phyloP scores from a whole-genome alignment of 2,797 vertebrate genomes.

The Leptodactylus fallax region DNA sequence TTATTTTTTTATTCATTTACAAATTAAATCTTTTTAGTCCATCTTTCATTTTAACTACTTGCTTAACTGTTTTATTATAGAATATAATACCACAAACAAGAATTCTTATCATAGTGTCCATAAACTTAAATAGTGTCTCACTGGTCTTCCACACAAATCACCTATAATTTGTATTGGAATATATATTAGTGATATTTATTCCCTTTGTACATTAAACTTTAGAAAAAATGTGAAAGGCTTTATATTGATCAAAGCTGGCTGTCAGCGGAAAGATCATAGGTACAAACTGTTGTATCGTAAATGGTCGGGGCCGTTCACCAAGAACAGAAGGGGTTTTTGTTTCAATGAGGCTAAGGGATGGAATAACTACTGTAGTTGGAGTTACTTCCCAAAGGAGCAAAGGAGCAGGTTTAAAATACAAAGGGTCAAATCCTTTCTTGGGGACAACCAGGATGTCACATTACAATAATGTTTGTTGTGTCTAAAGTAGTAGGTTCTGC shows the following conservation, averaged over 20 bases:
- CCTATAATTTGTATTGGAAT: background rate
- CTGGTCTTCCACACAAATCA: background rate
- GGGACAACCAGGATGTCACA: no score
- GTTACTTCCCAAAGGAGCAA: no score
- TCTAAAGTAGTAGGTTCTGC: no score
- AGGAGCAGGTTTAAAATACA: no score
- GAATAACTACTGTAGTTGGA: no score
- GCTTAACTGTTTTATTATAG: conserved; percentile 30
- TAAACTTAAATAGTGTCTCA: conserved; percentile 25
- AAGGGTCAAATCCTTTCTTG: no score
- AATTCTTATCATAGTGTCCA: conserved; percentile 30
- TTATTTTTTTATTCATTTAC: conserved; percentile 7
- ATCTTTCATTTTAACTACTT: conserved; percentile 46
- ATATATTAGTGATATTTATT: background rate
- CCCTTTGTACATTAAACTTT: conserved; percentile 1
- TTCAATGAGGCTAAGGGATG: no score
- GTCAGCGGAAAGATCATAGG: background rate
- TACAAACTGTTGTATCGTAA: no score
- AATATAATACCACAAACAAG: conserved; percentile 24
- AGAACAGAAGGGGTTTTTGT: no score
- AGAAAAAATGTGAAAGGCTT: background rate
- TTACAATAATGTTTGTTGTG: no score
- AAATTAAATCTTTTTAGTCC: conserved; percentile 24
- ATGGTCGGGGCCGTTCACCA: no score
- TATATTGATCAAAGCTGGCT: background rate